Percentiles rank a stretch among this genome's conserved stretches.
These are phyloP conservation scores for Tachina lurida DNA, from an alignment of 2,888 invertebrate genomes.

Conservation along the genomic window DNA sequence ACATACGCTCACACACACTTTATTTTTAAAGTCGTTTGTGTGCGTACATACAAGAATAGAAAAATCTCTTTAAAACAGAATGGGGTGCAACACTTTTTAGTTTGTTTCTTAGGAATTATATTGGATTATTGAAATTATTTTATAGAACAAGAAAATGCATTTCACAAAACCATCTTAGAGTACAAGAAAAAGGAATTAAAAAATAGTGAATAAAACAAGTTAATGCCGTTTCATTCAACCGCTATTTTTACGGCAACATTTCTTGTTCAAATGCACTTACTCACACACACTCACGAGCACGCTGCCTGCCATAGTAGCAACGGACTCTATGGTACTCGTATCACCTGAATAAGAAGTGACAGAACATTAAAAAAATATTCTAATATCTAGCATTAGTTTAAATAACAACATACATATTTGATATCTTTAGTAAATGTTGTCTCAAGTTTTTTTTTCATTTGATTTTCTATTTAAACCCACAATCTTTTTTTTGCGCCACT, in stretches of 20 bases:
- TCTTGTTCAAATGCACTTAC: background rate
- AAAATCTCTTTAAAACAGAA: constrained; percentile 13
- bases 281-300: background rate
- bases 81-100: constrained; percentile 20
- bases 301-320: background rate
- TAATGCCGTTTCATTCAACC: constrained; percentile 62
- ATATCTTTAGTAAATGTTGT: constrained; percentile 36
- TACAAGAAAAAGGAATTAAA: constrained; percentile 1
- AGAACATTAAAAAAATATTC: constrained; percentile 46
- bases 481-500: background rate
- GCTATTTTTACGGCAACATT: constrained; percentile 51
- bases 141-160: constrained; percentile 52
- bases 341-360: constrained; percentile 32
- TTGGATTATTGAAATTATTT: constrained; percentile 43
- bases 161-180: constrained; percentile 36
- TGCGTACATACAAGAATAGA: background rate
- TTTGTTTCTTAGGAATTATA: constrained; percentile 36
- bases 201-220: constrained; percentile 50
- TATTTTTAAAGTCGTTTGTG: background rate
- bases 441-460: constrained; percentile 1
- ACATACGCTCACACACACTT: constrained; percentile 7
- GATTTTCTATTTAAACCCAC: constrained; percentile 40
- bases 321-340: constrained; percentile 20
- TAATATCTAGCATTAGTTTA: constrained; percentile 52
- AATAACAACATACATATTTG: constrained; percentile 43